Base-by-base conservation (phyloP, 1,140 invertebrate genomes). In the Nebria ingens region DNA sequence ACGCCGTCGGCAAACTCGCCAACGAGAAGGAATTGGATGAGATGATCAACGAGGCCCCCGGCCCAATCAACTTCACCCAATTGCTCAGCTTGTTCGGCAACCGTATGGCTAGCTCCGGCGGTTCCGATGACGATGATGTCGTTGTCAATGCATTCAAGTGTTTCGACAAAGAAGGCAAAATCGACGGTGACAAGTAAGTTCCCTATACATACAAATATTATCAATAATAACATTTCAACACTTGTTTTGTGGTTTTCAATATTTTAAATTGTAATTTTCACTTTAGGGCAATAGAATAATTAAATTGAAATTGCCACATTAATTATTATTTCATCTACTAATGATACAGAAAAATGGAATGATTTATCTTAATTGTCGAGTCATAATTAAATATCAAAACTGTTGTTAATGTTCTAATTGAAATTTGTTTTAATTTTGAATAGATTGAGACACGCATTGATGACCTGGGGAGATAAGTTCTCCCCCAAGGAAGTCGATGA, bases 381-480 rank as follows among this genome's bases (percentile, higher is more conserved):
- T n/a, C n/a, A n/a, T n/a, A n/a, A n/a, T n/a, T n/a, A n/a, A n/a
- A n/a, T n/a, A n/a, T n/a, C n/a, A n/a, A n/a, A n/a, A n/a, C n/a
- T n/a, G n/a, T n/a, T n/a, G n/a, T n/a, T n/a, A n/a, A n/a, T n/a
- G n/a, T n/a, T n/a, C n/a, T n/a, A n/a, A n/a, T n/a, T n/a, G n/a
- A n/a, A n/a, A n/a, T n/a, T n/a, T n/a, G n/a, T n/a, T n/a, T 52
- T 52, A 13, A 12, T 20, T 22, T 13, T 22, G 12, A 23, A 13
- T 64, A 90, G 92, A 73, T 81, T 98, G 73, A 91, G 92, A 75
- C 89, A 94, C 72, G 86, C 91, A 60, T 80, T 98, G 66, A 86
- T 89, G 82, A 94, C 91, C 73, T 97, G 89, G 83, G 94, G 95
- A 64, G 94, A 98, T 71, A 97, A 96, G 78, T 97, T 97, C 81